A percentile compares a stretch with the other conserved stretches of the same genome.
These are phyloP conservation scores for Microctenopoma stevenorrisi DNA, from an alignment of 2,797 vertebrate genomes.

Conservation along the genomic window DNA sequence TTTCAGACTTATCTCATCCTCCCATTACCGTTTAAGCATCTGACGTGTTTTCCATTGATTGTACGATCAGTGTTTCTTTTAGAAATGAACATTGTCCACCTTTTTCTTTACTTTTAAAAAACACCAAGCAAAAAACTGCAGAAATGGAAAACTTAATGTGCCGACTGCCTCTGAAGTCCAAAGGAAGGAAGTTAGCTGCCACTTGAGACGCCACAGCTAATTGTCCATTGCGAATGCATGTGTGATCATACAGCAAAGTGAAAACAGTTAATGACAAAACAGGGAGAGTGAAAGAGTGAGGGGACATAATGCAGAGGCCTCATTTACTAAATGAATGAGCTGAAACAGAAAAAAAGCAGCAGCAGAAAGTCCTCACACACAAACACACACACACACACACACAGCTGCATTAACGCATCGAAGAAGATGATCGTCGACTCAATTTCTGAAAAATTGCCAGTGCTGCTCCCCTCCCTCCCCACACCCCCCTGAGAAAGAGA, in stretches of 20 bases:
- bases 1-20: constrained; percentile 24
- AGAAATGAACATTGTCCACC: background rate
- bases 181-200: constrained; percentile 63
- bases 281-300: constrained; percentile 28
- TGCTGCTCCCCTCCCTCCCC: constrained; percentile 13
- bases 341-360: constrained; percentile 32
- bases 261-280: constrained; percentile 56
- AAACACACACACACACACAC: constrained; percentile 49
- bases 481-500: constrained; percentile 10
- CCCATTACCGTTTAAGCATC: background rate
- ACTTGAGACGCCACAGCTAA: constrained; percentile 66
- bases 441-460: constrained; percentile 87
- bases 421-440: constrained; percentile 89
- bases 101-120: background rate
- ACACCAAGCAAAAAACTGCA: background rate
- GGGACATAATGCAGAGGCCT: constrained; percentile 53
- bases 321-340: constrained; percentile 70
- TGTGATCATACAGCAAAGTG: constrained; percentile 58
- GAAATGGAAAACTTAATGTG: constrained; percentile 49
- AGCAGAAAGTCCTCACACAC: constrained; percentile 30
- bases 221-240: constrained; percentile 58
- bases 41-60: background rate
- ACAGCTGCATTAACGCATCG: constrained; percentile 83
- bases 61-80: background rate
- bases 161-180: constrained; percentile 56